Evolutionary conservation across 2,113 vertebrate species (phyloP).

Genomic region (Oreochromis spilurus): DNA sequence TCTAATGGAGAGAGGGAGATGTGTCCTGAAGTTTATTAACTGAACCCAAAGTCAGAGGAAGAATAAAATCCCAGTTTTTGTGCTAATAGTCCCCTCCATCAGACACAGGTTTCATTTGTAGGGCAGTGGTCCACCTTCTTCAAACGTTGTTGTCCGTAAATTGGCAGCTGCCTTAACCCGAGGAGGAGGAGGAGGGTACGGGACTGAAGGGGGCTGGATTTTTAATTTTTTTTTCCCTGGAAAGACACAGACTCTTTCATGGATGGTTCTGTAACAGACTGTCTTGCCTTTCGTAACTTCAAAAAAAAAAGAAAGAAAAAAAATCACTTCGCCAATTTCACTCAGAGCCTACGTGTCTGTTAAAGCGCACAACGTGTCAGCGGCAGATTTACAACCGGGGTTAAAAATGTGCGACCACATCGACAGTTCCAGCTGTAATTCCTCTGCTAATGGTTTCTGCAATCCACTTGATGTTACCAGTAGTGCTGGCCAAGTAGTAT

Average conservation of each 20-base stretch:
- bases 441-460: not conserved
- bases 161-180: conserved; percentile 59
- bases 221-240: not conserved
- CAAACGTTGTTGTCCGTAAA: conserved; percentile 17
- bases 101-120: not conserved
- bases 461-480: rapidly evolving
- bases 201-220: conserved; percentile 56
- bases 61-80: not conserved
- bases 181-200: not conserved
- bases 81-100: not conserved
- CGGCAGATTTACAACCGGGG: not conserved
- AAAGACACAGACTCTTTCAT: conserved; percentile 72
- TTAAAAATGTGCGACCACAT: not conserved
- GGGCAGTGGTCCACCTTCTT: not conserved
- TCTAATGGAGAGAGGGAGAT: conserved; percentile 14
- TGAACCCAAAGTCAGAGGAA: not conserved
- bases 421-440: not conserved
- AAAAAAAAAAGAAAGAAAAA: not conserved
- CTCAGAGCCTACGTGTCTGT: not conserved
- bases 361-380: not conserved
- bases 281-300: conserved; percentile 8
- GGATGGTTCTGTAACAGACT: conserved; percentile 35
- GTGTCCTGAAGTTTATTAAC: not conserved
- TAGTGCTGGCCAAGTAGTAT: not conserved
- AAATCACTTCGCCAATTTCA: not conserved